These are phyloP conservation scores for Allobates femoralis DNA, from an alignment of 2,797 vertebrate genomes.

Conservation along the genomic window DNA sequence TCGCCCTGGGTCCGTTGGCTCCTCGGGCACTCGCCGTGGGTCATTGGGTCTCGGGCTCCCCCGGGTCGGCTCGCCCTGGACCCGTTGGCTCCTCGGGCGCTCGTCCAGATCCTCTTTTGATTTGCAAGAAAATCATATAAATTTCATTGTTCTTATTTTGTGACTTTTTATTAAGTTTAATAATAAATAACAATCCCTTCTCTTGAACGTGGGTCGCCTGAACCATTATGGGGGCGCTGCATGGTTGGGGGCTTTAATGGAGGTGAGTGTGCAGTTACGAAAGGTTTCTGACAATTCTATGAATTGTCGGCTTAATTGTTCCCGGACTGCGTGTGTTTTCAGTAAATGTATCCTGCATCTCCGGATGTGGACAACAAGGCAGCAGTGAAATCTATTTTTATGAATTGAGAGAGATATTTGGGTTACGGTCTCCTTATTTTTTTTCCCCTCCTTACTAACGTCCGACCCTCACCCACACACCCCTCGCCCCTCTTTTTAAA, in stretches of 20 bases:
- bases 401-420: slow-evolving; percentile 35
- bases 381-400: slow-evolving; percentile 34
- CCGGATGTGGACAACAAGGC: slow-evolving; percentile 24
- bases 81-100: too few species aligned
- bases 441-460: slow-evolving; percentile 36
- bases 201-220: slow-evolving; percentile 8
- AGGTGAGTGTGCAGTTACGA: slow-evolving; percentile 40
- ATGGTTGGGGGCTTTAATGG: background rate
- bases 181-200: slow-evolving; percentile 4
- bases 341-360: slow-evolving; percentile 23
- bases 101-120: too few species aligned
- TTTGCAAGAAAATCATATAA: too few species aligned
- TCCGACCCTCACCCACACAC: background rate
- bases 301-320: slow-evolving; percentile 58
- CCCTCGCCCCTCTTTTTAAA: background rate
- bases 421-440: slow-evolving; percentile 29
- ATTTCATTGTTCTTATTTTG: too few species aligned
- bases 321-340: slow-evolving; percentile 38
- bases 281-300: slow-evolving; percentile 57
- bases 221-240: slow-evolving; percentile 21
- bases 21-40: too few species aligned
- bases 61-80: too few species aligned
- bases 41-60: too few species aligned
- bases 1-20: too few species aligned
- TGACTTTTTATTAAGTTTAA: too few species aligned